These are phyloP conservation scores for Pitta sordida DNA, from an alignment of 2,113 vertebrate species.

Conservation along the genomic window DNA sequence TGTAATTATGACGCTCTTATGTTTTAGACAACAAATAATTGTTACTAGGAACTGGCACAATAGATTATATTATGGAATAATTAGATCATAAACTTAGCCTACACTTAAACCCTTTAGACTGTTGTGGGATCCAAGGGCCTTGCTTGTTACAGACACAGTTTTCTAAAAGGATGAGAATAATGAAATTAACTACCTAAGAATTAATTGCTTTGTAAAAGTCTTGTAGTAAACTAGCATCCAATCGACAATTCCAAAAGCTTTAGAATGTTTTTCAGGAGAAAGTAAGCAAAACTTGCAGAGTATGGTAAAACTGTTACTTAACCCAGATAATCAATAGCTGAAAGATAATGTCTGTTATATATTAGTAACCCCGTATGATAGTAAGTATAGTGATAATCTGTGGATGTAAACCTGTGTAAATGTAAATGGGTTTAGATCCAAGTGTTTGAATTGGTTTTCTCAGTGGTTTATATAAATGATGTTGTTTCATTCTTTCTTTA, in stretches of 20 bases:
- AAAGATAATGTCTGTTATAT: not conserved
- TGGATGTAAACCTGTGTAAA: not conserved
- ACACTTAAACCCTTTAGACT: not conserved
- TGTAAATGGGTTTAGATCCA: rapidly evolving
- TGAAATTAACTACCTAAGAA: not conserved
- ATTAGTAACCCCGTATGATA: not conserved
- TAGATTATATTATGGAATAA: not conserved
- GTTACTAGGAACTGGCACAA: not conserved
- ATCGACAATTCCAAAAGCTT: not conserved
- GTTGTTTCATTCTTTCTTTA: not conserved
- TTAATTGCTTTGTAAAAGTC: not conserved
- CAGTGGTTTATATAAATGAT: not conserved
- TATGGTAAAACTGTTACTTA: not conserved
- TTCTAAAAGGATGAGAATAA: not conserved
- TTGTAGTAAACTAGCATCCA: not conserved
- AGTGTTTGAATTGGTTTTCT: not conserved
- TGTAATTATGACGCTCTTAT: slow-evolving; percentile 15
- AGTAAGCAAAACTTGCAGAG: not conserved
- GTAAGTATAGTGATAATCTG: not conserved
- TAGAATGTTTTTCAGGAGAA: not conserved
- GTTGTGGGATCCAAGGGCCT: not conserved
- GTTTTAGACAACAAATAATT: not conserved
- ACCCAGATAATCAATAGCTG: not conserved
- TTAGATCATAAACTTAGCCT: slow-evolving; percentile 18
- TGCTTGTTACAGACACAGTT: not conserved